Evolutionary conservation across 2,113 vertebrate species (phyloP).

Genomic region (Trogon surrucura): DNA sequence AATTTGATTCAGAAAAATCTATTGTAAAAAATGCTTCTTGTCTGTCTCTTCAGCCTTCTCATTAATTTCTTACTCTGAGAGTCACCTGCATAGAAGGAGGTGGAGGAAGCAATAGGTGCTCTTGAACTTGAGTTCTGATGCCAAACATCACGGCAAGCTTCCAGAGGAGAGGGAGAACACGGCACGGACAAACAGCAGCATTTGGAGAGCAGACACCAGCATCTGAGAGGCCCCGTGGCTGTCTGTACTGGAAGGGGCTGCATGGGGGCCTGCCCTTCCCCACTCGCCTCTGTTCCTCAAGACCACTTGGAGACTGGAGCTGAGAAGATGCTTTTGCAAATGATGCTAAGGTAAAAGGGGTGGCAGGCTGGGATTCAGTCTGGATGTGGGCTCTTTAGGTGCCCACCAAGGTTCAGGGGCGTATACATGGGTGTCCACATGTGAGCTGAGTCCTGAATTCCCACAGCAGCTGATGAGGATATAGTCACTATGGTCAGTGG

Average conservation of each 20-base stretch:
- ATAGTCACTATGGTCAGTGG: background rate
- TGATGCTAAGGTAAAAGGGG: background rate
- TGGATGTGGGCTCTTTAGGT: background rate
- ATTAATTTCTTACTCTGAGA: background rate
- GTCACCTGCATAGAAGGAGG: background rate
- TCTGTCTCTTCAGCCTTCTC: background rate
- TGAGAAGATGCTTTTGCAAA: background rate
- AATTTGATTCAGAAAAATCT: background rate
- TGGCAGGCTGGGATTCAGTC: background rate
- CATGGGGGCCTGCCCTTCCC: background rate
- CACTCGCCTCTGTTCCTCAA: background rate
- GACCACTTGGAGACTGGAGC: background rate
- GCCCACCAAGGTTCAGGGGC: background rate
- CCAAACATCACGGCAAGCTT: background rate
- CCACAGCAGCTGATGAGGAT: background rate
- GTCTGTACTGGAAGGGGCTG: background rate
- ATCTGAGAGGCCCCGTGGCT: rapidly evolving
- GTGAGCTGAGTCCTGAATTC: background rate
- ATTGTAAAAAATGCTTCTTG: background rate
- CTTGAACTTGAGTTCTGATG: background rate
- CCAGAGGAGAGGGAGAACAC: background rate
- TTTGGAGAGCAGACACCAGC: background rate
- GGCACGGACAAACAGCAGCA: background rate
- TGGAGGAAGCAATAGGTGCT: background rate
- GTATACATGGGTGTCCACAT: background rate